phyloP scores from a whole-genome alignment of 1,140 invertebrate genomes.

The Drosophila busckii region DNA sequence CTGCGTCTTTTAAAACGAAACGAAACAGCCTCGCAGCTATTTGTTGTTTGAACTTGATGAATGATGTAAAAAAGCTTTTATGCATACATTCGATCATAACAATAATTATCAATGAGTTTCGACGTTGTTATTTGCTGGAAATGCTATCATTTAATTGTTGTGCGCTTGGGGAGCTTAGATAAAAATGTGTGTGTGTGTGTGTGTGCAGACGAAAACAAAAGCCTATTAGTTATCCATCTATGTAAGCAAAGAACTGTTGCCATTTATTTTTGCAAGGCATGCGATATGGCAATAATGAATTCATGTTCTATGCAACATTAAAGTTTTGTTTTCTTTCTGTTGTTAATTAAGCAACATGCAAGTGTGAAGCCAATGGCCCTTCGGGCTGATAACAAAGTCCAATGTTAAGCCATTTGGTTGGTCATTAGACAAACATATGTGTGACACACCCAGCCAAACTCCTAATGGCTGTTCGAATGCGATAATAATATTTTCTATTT shows the following conservation, averaged over 20 bases:
- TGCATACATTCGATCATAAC: too few species aligned
- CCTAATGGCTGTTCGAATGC: conserved; percentile 34
- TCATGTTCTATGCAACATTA: conserved; percentile 14
- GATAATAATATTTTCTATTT: conserved; percentile 72
- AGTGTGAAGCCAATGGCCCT: conserved; percentile 42
- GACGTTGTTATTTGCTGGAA: conserved; percentile 25
- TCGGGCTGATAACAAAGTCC: conserved; percentile 29
- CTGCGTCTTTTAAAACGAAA: too few species aligned
- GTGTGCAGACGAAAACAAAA: too few species aligned
- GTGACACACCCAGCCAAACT: conserved; percentile 41
- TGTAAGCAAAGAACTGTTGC: neutral
- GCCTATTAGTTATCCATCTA: conserved; percentile 15
- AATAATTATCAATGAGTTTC: too few species aligned
- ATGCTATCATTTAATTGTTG: conserved; percentile 16
- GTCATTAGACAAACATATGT: too few species aligned
- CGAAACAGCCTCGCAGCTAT: too few species aligned
- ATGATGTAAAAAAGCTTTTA: too few species aligned
- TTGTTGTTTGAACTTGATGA: too few species aligned
- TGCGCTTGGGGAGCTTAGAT: too few species aligned
- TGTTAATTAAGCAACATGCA: conserved; percentile 55
- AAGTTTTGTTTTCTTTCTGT: conserved; percentile 23
- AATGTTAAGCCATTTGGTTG: too few species aligned
- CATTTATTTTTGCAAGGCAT: conserved; percentile 23
- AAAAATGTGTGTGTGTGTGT: too few species aligned
- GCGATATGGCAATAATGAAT: conserved; percentile 32